Percentiles rank a stretch among this genome's conserved stretches.
These are phyloP conservation scores for Microplitis mediator DNA, from an alignment of 1,140 invertebrate species.

Conservation along the genomic window DNA sequence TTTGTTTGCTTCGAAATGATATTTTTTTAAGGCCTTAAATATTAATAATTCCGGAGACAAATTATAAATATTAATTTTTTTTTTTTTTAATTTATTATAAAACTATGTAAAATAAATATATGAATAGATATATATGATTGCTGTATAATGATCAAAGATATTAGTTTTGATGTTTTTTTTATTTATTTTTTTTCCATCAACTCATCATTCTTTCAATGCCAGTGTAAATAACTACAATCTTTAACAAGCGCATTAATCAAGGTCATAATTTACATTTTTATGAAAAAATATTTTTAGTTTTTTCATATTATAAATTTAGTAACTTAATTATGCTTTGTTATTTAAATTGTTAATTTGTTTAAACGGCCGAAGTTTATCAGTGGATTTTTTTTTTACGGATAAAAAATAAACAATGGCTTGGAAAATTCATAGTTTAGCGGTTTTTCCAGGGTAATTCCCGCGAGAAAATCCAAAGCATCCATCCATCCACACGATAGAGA, in stretches of 20 bases:
- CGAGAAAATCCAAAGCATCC: conserved; percentile 41
- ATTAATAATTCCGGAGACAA: too few species aligned
- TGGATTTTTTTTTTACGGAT: neutral
- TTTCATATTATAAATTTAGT: neutral
- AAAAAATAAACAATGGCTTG: neutral
- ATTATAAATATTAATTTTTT: neutral
- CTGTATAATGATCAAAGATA: neutral
- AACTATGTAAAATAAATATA: too few species aligned
- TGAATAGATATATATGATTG: neutral
- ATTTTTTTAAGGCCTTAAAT: neutral
- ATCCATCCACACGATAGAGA: neutral
- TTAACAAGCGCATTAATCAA: neutral
- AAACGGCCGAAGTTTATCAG: neutral
- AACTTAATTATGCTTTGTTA: too few species aligned
- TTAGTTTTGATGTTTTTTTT: neutral
- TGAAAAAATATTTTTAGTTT: neutral
- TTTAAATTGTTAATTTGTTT: neutral
- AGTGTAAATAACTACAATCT: neutral
- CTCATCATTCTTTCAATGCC: conserved; percentile 7
- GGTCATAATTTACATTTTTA: neutral
- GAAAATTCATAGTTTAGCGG: neutral
- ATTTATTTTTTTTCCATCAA: neutral
- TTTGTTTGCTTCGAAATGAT: neutral
- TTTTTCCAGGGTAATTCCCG: conserved; percentile 23
- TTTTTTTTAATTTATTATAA: neutral